Percentiles rank a stretch among this genome's conserved stretches.
Conservation (phyloP, 2,888 invertebrate species). For the Fissipunctia ypsillon region DNA sequence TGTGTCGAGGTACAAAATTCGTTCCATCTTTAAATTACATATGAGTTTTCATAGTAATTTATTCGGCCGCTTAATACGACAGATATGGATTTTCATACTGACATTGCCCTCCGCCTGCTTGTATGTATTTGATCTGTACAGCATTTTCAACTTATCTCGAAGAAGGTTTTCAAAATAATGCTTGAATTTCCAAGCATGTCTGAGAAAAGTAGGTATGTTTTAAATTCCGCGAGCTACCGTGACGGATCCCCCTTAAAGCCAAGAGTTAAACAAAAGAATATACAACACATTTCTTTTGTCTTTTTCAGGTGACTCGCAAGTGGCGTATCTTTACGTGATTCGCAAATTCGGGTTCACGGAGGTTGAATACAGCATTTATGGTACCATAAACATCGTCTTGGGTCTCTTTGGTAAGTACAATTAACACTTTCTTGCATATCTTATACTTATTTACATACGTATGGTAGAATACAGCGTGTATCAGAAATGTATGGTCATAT, state of each 20-base stretch:
- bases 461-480: conserved; percentile 1
- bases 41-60: too few species aligned
- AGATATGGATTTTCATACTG: too few species aligned
- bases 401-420: conserved; percentile 84
- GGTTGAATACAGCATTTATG: conserved; percentile 88
- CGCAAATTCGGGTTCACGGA: conserved; percentile 86
- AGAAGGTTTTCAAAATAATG: too few species aligned
- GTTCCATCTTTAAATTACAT: too few species aligned
- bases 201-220: too few species aligned
- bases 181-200: too few species aligned
- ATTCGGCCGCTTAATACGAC: too few species aligned
- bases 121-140: too few species aligned
- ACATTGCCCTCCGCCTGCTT: too few species aligned
- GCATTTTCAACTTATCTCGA: too few species aligned
- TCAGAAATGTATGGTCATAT: not conserved
- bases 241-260: too few species aligned
- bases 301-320: conserved; percentile 88
- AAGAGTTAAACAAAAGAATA: conserved; percentile 20
- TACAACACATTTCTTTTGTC: conserved; percentile 42
- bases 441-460: not conserved
- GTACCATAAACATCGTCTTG: conserved; percentile 85
- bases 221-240: not conserved
- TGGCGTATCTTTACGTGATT: conserved; percentile 87
- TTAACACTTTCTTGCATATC: conserved; percentile 46
- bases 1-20: too few species aligned